Conservation (phyloP, 2,888 invertebrate genomes). For the Molorchus minor region DNA sequence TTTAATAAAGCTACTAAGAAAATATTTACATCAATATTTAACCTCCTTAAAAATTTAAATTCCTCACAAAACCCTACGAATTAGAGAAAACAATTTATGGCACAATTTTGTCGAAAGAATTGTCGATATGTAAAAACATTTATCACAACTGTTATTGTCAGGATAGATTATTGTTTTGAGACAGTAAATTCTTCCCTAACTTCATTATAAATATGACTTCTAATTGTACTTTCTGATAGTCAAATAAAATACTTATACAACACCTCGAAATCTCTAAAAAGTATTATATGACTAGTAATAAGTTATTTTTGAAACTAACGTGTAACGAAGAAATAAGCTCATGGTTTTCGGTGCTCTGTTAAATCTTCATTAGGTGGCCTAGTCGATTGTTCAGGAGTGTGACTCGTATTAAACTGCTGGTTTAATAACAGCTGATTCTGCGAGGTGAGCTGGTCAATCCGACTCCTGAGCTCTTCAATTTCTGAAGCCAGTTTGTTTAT, state of each 20-base stretch:
- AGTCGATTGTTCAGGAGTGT: conserved; percentile 26
- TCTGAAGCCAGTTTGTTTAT: conserved; percentile 58
- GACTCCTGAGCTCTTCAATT: conserved; percentile 56
- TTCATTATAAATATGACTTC: background rate
- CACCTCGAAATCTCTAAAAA: conserved; percentile 13
- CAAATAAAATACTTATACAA: conserved; percentile 21
- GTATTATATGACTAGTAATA: conserved; percentile 48
- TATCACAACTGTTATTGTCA: conserved; percentile 18
- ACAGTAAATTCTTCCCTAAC: background rate
- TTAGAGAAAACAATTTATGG: conserved; percentile 29
- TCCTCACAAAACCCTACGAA: conserved; percentile 17
- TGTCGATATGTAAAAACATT: conserved; percentile 22
- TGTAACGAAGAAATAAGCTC: conserved; percentile 25
- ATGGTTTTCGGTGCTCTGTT: conserved; percentile 45
- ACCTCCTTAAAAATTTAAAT: conserved; percentile 5
- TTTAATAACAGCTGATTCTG: conserved; percentile 53
- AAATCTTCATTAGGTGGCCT: conserved; percentile 42
- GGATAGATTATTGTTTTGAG: background rate
- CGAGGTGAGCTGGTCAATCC: conserved; percentile 56
- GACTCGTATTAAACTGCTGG: conserved; percentile 35
- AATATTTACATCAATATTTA: conserved; percentile 32
- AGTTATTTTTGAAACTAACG: conserved; percentile 41
- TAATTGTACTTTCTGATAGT: conserved; percentile 14
- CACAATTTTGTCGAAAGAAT: conserved; percentile 27
- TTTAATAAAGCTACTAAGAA: conserved; percentile 24